Evolutionary conservation across 2,888 invertebrate species (phyloP), one percentile per base, ranked within the genome.

Genomic region (Chelonus formosanus): DNA sequence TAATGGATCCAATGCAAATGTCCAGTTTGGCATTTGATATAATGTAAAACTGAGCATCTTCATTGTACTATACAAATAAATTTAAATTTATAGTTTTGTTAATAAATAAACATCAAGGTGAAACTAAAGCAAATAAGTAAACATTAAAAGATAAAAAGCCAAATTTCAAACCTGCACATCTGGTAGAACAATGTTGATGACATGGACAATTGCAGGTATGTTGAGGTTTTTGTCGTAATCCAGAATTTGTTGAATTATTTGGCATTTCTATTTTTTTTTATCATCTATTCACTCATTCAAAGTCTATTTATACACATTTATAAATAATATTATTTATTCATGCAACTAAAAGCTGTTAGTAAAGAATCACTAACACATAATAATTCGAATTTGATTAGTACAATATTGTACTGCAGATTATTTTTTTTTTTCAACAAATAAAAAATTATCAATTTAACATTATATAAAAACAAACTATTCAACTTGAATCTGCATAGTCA

Each of bases 131-230:
- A 43, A 54, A 54, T n/a, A 36, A 35, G n/a, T 54, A 3, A 36
- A 3, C 3, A 36, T n/a, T 53, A 32, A 53, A 53, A 53, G 31
- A 44, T 43, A 3, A 20, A 4, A 31, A 5, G 47, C 3, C 5
- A 44, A 20, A 55, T 60, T 67, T 72, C 76, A 73, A 79, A 80
- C 83, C 83, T 81, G 78, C 66, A 74, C 81, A 82, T 75, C 75
- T 80, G n/a, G 82, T 83, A 5, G 82, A 76, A 67, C 83, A 83
- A 63, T 83, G 82, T 50, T 78, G 81, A 75, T 83, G 83, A 67
- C 83, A 83, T 45, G 83, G 82, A 69, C 83, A 83, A 68, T 83
- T 83, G 74, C 83, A 83, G 69, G 73, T 74, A 65, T 66, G 67
- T 6, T 80, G 78, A 63, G 80, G 80, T 67, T 77, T 73, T 50